Evolutionary conservation across 2,113 vertebrate species (phyloP), one percentile per base, ranked within the genome.

Genomic region (Typhlomys cinereus): DNA sequence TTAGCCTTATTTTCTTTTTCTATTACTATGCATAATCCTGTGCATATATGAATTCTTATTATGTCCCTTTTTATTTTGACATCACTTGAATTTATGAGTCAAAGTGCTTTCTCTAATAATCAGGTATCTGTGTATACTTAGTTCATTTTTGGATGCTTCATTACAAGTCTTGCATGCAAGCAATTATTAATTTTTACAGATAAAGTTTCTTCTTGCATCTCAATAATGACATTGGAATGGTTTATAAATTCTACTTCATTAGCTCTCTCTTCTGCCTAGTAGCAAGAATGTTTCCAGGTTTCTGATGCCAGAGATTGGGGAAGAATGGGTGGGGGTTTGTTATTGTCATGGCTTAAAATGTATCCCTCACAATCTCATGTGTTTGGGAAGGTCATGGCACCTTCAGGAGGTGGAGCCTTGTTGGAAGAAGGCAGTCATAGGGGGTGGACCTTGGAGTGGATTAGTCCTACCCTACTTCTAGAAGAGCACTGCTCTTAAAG

Each of bases 1-100:
- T n/a, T 46, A 75, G 25, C 92, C 13, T 46, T 75, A 52, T 80
- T 88, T 93, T 75, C 25, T 70, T 85, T 31, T 73, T 57, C 46
- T 59, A 7, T 90, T 92, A 70, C 23, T 73, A 88, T 76, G 10
- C 34, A 90, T 31, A 89, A 10, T 67, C 27, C 9, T 39, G 23
- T 50, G 59, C 4, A 31, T 39, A 39, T 71, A 80, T 80, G 7
- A 54, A 46, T 90, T 87, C 17, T 41, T 36, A 59, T 3, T 36
- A 71, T 67, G 9, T 14, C 18, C 7, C 17, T 13, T 34, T 67
- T 59, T 90, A 59, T 4, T 50, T 20, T 85, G 69, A 54, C 29
- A 34, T 29, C 39, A 44, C 59, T 31, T 52, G 15, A 66, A 39
- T 67, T 87, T 95, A 29, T 59, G 13, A 44, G 71, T 76, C 20